These are phyloP conservation scores for Allygus modestus DNA, from an alignment of 2,888 invertebrate species.

Conservation along the genomic window DNA sequence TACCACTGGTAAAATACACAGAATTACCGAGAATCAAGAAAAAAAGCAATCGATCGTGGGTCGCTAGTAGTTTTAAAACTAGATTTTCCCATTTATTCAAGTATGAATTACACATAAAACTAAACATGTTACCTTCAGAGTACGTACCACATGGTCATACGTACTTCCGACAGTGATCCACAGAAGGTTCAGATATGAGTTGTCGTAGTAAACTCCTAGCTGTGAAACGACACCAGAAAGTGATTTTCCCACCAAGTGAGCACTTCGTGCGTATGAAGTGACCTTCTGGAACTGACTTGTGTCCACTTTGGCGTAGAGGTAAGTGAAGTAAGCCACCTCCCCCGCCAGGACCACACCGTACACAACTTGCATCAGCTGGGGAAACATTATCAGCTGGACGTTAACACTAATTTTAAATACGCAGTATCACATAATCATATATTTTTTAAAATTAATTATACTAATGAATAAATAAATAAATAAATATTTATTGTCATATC, in stretches of 20 bases:
- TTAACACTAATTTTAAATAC: too few species aligned
- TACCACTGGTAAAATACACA: too few species aligned
- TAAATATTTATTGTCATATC: too few species aligned
- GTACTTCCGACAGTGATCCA: constrained; percentile 75
- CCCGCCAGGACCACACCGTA: constrained; percentile 92
- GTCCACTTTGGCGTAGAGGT: too few species aligned
- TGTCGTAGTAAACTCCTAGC: constrained; percentile 80
- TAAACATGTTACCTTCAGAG: too few species aligned
- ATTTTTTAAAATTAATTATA: too few species aligned
- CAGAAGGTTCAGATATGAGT: constrained; percentile 87
- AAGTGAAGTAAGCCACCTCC: constrained; percentile 95
- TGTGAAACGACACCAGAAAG: constrained; percentile 86
- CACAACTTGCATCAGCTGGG: constrained; percentile 80
- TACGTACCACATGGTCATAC: constrained; percentile 5
- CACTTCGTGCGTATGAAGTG: constrained; percentile 90
- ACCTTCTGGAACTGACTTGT: constrained; percentile 89
- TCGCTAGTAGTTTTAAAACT: background rate
- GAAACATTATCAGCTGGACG: too few species aligned
- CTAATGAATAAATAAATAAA: too few species aligned
- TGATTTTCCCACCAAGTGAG: constrained; percentile 88
- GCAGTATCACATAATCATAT: too few species aligned
- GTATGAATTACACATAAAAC: too few species aligned
- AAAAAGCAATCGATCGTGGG: background rate
- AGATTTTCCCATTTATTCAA: too few species aligned
- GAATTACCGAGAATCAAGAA: too few species aligned